Evolutionary conservation across 2,113 vertebrate genomes (phyloP).

Genomic region (Chlamydotis undulata): DNA sequence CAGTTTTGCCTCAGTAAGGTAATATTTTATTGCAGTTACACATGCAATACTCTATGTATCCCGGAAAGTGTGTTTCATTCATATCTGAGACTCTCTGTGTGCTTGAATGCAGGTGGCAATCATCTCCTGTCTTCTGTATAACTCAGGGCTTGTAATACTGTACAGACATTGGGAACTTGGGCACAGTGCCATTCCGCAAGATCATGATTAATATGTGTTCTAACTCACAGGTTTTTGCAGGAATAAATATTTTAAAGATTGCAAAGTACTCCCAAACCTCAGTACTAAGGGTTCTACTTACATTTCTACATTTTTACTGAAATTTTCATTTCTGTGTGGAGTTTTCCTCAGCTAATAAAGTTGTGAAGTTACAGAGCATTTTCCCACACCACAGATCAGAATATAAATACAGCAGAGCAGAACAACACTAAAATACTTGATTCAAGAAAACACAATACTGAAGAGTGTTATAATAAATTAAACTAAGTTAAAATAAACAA

Average conservation of each 20-base stretch:
- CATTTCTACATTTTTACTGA: neutral
- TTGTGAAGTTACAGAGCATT: neutral
- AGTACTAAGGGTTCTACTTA: neutral
- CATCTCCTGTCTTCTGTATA: neutral
- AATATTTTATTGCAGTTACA: neutral
- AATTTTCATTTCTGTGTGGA: neutral
- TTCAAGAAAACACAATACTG: neutral
- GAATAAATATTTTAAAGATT: neutral
- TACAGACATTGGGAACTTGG: neutral
- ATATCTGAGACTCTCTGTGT: neutral
- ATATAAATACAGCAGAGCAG: neutral
- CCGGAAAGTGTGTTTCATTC: neutral
- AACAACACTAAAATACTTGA: neutral
- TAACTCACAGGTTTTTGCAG: neutral
- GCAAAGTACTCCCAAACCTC: neutral
- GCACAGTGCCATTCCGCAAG: neutral
- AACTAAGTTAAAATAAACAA: neutral
- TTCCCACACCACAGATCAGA: neutral
- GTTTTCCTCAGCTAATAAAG: neutral
- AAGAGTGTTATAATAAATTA: neutral
- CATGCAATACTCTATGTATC: neutral
- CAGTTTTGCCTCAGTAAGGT: neutral
- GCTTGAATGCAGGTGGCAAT: neutral
- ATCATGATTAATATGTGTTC: neutral
- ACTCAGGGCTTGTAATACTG: neutral